Conservation (phyloP, 2,797 vertebrate genomes). For the Ibycter americanus region DNA sequence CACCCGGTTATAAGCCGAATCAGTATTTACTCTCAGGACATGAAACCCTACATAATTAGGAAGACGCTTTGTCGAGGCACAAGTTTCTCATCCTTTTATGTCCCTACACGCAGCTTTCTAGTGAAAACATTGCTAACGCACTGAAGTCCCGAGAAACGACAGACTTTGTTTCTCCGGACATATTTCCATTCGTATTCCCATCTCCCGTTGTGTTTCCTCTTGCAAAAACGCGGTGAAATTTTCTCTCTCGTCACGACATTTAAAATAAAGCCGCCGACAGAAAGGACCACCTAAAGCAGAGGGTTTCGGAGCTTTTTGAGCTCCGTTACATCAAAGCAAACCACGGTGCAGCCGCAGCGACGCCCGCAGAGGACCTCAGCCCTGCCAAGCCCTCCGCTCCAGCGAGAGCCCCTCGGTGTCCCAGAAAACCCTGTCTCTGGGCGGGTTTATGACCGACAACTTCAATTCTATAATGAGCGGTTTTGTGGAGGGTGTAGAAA, state of each 20-base stretch:
- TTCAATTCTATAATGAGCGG: not conserved
- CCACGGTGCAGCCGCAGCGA: not conserved
- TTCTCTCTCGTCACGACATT: not conserved
- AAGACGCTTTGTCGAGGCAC: not conserved
- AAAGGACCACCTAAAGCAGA: not conserved
- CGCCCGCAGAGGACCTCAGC: not conserved
- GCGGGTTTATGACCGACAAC: not conserved
- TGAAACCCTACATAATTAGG: not conserved
- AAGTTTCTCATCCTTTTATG: not conserved
- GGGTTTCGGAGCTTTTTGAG: not conserved
- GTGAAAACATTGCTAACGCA: not conserved
- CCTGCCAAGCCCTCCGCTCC: not conserved
- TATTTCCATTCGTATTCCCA: not conserved
- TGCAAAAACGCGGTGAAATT: not conserved
- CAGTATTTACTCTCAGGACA: not conserved
- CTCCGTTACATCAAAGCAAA: not conserved
- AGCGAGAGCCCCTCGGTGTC: not conserved
- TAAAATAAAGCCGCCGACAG: not conserved
- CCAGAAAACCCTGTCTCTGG: not conserved
- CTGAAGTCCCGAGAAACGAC: not conserved
- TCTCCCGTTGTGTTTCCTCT: not conserved
- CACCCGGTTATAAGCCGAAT: not conserved
- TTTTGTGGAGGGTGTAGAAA: not conserved
- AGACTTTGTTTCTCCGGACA: not conserved
- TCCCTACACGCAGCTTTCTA: not conserved